Evolutionary conservation across 2,113 vertebrate species (phyloP), one percentile per base, ranked within the genome.

Genomic region (Gulo gulo): DNA sequence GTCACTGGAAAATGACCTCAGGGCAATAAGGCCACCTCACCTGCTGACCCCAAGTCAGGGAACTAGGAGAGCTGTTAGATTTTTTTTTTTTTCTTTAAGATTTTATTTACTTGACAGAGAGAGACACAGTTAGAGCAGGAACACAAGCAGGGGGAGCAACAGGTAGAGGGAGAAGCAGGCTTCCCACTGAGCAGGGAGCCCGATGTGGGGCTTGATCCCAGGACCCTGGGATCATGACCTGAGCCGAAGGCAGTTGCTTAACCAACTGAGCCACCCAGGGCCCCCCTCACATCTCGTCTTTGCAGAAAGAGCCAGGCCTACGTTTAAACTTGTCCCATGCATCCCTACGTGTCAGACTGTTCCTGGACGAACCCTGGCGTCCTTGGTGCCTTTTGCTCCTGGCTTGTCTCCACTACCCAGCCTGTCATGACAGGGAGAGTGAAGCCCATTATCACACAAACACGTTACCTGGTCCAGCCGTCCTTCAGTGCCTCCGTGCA

Each of bases 401-500:
- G 90, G 34, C 29, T 95, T n/a, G 59, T 20, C 7, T 79, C 84
- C 16, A 29, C n/a, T 14, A 36, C 31, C 1, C 1, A 57, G 84
- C 45, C 69, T 87, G 31, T 45, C 3, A 1, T 24, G 63, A n/a
- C 34, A 21, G 18, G 74, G 26, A 93, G 39, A 74, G 92, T 59
- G 24, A 71, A 92, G 83, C 29, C 61, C 13, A 69, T 34, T 4
- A 20, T 13, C 61, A 39, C 45, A 21, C 12, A 57, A 52, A 10
- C 29, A 20, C 34, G 78, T 7, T 67, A 98, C 47, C 36, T 98
- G 87, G 98, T 98, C 98, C 98, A 98, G 26, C 97, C 97, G 1
- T 97, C 91, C 94, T 97, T 98, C 87, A 98, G 98, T 6, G 98
- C 97, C 20, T 96, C 4, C 0, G n/a, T 42, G 80, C 91, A 94